phyloP scores from a whole-genome alignment of 2,888 invertebrate genomes.

The Dynastes tityus region DNA sequence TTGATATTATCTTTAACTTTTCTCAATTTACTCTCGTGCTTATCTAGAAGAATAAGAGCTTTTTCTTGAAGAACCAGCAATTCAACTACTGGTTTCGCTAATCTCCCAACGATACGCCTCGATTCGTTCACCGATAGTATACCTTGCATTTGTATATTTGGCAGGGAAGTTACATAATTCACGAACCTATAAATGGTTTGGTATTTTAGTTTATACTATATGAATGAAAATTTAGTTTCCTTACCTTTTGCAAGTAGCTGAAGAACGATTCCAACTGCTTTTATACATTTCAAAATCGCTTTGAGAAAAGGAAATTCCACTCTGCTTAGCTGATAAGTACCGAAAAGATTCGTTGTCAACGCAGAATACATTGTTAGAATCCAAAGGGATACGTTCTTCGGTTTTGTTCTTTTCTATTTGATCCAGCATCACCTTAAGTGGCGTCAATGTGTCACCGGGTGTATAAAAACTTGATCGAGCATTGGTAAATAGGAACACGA shows the following conservation, averaged over 20 bases:
- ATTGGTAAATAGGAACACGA: conserved; percentile 66
- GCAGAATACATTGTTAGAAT: conserved; percentile 63
- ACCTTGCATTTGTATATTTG: conserved; percentile 30
- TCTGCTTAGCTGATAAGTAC: conserved; percentile 62
- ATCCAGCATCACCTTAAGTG: conserved; percentile 59
- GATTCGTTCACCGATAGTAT: conserved; percentile 48
- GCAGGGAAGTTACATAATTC: conserved; percentile 27
- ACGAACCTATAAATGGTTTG: conserved; percentile 35
- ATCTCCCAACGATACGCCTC: conserved; percentile 39
- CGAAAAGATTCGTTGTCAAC: conserved; percentile 66
- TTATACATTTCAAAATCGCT: conserved; percentile 53
- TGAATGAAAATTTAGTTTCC: neutral
- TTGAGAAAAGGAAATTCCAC: conserved; percentile 56
- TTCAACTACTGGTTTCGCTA: conserved; percentile 40
- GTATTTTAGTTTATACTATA: neutral
- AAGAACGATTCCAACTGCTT: conserved; percentile 59
- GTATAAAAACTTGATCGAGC: conserved; percentile 61
- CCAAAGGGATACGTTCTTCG: conserved; percentile 58
- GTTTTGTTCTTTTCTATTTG: conserved; percentile 58
- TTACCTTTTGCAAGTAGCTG: conserved; percentile 49
- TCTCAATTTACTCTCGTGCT: conserved; percentile 28
- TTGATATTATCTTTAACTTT: conserved; percentile 26
- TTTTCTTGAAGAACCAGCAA: conserved; percentile 39
- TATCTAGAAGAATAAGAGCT: conserved; percentile 28
- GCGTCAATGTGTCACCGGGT: conserved; percentile 62